Percentiles rank a stretch among this genome's conserved stretches.
These are phyloP conservation scores for Heliconius ismenius DNA, from an alignment of 2,888 invertebrate species.

Conservation along the genomic window DNA sequence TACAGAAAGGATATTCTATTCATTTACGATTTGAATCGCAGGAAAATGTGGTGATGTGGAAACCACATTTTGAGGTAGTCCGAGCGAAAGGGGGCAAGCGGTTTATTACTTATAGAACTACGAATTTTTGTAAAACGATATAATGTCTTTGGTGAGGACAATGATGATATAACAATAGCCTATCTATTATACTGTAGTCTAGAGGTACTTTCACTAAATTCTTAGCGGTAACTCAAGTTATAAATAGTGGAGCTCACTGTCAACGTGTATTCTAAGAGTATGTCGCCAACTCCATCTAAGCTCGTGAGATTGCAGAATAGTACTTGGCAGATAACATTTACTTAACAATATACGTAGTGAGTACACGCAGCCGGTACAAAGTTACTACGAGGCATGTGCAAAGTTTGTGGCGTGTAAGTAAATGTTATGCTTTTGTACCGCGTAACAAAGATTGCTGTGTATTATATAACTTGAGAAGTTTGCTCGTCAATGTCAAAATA, in stretches of 20 bases:
- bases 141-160: neutral
- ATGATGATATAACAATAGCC: neutral
- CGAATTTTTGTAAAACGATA: neutral
- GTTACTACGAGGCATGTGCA: slow-evolving; percentile 22
- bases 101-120: slow-evolving; percentile 1
- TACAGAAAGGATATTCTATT: slow-evolving; percentile 46
- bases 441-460: slow-evolving; percentile 13
- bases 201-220: neutral
- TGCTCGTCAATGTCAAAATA: neutral
- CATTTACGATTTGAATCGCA: slow-evolving; percentile 47
- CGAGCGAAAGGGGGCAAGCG: slow-evolving; percentile 26
- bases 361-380: neutral
- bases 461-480: slow-evolving; percentile 21
- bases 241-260: neutral
- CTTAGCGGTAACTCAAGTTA: neutral
- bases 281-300: slow-evolving; percentile 25
- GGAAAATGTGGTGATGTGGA: slow-evolving; percentile 38
- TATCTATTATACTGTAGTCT: neutral
- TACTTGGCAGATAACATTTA: slow-evolving; percentile 7
- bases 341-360: slow-evolving; percentile 1
- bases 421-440: slow-evolving; percentile 28
- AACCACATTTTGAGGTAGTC: slow-evolving; percentile 17
- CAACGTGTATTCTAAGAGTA: neutral
- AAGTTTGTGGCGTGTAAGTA: slow-evolving; percentile 26
- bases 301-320: slow-evolving; percentile 22